Evolutionary conservation across 2,888 invertebrate species (phyloP).

Genomic region (Neoaliturus tenellus): DNA sequence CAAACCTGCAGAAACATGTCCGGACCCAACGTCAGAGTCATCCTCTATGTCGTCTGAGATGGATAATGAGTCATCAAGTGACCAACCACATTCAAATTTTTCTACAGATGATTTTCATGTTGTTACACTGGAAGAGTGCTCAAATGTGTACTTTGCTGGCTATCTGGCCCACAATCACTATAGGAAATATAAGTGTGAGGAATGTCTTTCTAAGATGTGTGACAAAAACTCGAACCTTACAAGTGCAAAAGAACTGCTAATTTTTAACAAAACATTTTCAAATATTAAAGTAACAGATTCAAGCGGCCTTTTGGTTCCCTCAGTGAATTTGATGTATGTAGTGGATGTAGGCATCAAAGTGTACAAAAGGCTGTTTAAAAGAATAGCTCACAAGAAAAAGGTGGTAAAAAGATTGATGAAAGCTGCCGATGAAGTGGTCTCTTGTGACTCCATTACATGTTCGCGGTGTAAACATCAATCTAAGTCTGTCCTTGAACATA

Average conservation of each 20-base stretch:
- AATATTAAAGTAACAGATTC: background rate
- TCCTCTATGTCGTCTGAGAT: background rate
- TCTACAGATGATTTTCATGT: background rate
- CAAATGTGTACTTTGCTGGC: slow-evolving; percentile 56
- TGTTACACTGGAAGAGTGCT: slow-evolving; percentile 54
- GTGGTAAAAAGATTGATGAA: background rate
- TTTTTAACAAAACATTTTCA: slow-evolving; percentile 35
- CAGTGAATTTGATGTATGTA: slow-evolving; percentile 9
- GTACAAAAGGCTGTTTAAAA: background rate
- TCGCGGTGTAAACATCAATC: background rate
- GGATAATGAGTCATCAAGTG: background rate
- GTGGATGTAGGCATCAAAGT: background rate
- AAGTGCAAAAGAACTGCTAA: slow-evolving; percentile 26
- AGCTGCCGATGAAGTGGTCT: background rate
- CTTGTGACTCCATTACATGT: slow-evolving; percentile 22
- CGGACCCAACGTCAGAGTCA: background rate
- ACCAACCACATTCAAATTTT: background rate
- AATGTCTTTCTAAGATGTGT: slow-evolving; percentile 38
- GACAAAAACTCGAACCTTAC: background rate
- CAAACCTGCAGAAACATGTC: background rate
- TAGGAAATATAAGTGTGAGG: slow-evolving; percentile 48
- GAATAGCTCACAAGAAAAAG: background rate
- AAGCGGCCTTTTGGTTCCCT: slow-evolving; percentile 18
- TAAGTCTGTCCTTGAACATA: slow-evolving; percentile 1
- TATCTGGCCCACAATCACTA: slow-evolving; percentile 50